These are phyloP conservation scores for Gadus macrocephalus DNA, from an alignment of 2,113 vertebrate species.

Conservation along the genomic window DNA sequence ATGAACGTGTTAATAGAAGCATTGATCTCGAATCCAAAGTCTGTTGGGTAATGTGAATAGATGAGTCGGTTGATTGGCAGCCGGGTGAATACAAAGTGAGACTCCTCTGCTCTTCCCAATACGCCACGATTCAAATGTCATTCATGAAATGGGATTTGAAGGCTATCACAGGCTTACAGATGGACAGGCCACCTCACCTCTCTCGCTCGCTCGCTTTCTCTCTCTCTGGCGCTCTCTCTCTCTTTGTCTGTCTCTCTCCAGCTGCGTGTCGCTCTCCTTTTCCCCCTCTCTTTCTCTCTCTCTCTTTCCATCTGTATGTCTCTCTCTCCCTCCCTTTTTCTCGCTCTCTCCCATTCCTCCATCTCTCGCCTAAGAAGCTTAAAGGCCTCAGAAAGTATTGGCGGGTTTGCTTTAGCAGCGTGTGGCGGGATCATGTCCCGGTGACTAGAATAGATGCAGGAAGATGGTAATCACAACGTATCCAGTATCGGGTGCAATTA, in stretches of 20 bases:
- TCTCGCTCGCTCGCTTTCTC: not conserved
- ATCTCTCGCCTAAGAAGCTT: not conserved
- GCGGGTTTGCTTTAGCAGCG: too few relatives aligned
- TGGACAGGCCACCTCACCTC: not conserved
- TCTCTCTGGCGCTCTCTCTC: not conserved
- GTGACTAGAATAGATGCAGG: too few relatives aligned
- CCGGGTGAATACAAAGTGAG: not conserved
- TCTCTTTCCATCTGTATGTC: not conserved
- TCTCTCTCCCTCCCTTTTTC: not conserved
- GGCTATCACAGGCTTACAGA: not conserved
- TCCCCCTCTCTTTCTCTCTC: not conserved
- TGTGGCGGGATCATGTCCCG: too few relatives aligned
- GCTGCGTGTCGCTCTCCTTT: not conserved
- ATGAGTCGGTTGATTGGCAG: too few relatives aligned
- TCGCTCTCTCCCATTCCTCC: not conserved
- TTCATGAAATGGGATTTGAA: constrained; percentile 3
- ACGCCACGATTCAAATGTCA: constrained; percentile 22
- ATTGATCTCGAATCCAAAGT: too few relatives aligned
- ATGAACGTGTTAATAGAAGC: too few relatives aligned
- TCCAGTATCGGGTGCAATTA: too few relatives aligned
- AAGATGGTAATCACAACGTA: too few relatives aligned
- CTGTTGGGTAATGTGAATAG: too few relatives aligned
- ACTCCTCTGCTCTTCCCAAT: constrained; percentile 2
- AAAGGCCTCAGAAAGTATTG: too few relatives aligned
- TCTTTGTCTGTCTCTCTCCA: not conserved